Conservation (phyloP, 1,140 invertebrate genomes). For the Drosophila prosaltans region DNA sequence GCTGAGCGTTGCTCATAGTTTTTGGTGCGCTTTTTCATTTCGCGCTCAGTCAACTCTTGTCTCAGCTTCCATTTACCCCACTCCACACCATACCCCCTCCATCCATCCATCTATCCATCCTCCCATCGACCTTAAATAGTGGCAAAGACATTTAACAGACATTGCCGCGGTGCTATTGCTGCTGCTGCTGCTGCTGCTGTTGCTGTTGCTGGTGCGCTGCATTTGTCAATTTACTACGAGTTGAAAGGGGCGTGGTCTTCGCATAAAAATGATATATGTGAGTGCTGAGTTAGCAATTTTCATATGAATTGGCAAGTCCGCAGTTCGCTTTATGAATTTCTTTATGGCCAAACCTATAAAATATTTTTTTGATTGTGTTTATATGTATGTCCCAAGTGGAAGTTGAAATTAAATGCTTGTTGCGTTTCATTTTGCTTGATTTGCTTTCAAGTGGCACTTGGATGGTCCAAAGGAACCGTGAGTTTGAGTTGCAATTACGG, state of each 20-base stretch:
- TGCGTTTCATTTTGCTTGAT: constrained; percentile 46
- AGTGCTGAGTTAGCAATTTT: constrained; percentile 80
- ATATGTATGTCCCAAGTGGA: constrained; percentile 6
- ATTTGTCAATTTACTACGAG: constrained; percentile 81
- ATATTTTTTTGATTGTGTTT: constrained; percentile 73
- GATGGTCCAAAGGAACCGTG: constrained; percentile 17
- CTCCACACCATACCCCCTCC: too few relatives aligned
- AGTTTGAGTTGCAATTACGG: constrained; percentile 55
- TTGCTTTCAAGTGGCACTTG: constrained; percentile 55
- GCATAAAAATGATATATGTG: constrained; percentile 80
- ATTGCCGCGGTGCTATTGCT: constrained; percentile 33
- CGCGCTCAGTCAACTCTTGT: constrained; percentile 19
- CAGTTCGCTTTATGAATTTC: constrained; percentile 71
- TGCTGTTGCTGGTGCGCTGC: constrained; percentile 48
- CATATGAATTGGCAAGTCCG: constrained; percentile 67
- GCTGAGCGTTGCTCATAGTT: constrained; percentile 73
- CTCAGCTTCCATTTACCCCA: background rate
- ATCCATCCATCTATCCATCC: background rate
- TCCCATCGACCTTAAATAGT: constrained; percentile 71
- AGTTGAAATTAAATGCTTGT: constrained; percentile 31
- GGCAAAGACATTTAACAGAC: constrained; percentile 78
- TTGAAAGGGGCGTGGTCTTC: constrained; percentile 80
- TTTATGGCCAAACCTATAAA: constrained; percentile 69
- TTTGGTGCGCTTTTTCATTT: constrained; percentile 74
- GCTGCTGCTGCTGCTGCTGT: constrained; percentile 42